Percentiles rank a stretch among this genome's conserved stretches.
These are phyloP conservation scores for Castor canadensis DNA, from an alignment of 2,113 vertebrate genomes.

Conservation along the genomic window DNA sequence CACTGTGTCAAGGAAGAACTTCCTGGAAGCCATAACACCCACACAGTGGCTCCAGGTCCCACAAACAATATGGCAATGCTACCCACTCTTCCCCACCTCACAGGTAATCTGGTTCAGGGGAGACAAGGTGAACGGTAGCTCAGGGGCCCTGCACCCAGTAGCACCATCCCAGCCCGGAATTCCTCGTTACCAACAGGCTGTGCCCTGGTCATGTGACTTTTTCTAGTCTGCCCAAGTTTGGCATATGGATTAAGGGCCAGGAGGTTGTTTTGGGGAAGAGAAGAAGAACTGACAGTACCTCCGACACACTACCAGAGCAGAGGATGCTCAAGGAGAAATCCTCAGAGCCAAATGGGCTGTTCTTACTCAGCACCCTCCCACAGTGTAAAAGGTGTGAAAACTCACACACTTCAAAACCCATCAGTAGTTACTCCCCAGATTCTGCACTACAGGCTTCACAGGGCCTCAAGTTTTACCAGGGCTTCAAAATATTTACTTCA, in stretches of 20 bases:
- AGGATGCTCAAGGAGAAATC: background rate
- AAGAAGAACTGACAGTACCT: background rate
- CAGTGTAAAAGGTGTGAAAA: background rate
- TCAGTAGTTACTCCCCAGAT: background rate
- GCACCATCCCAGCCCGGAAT: background rate
- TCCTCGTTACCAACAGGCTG: background rate
- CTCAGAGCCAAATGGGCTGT: background rate
- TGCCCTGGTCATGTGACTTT: rapidly evolving
- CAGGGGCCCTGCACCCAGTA: background rate
- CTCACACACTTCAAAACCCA: background rate
- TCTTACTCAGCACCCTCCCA: background rate
- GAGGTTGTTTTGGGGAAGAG: background rate
- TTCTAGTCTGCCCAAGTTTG: background rate
- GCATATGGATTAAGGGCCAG: background rate
- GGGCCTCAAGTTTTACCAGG: rapidly evolving
- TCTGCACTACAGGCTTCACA: background rate
- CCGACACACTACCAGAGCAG: background rate
- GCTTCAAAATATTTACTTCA: background rate
- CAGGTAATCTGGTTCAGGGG: no score
- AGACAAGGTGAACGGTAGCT: rapidly evolving
- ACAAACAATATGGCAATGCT: rapidly evolving
- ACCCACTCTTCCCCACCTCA: background rate
- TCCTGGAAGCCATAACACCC: background rate
- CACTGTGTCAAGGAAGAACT: background rate
- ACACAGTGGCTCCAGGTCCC: background rate